Conservation (phyloP, 23 tunicate genomes). For the Diplosoma virens region DNA sequence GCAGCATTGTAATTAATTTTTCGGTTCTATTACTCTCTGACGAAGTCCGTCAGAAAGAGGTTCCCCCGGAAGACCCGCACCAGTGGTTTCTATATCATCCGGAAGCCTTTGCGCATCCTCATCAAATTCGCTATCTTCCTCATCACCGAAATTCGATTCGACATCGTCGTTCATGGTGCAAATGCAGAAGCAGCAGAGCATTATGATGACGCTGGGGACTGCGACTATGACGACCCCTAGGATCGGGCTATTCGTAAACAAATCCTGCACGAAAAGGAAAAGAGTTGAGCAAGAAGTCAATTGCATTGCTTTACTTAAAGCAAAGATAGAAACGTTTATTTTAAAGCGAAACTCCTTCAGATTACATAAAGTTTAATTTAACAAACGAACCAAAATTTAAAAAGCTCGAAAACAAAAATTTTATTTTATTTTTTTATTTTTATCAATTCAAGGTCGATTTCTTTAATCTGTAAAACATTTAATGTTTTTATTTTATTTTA, state of each 20-base stretch:
- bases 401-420: too few relatives aligned
- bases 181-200: constrained; percentile 57
- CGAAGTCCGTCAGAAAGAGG: background rate
- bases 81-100: background rate
- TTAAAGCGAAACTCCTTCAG: too few relatives aligned
- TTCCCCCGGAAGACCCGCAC: background rate
- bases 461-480: too few relatives aligned
- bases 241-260: constrained; percentile 64
- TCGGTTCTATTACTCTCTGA: background rate
- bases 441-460: too few relatives aligned
- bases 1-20: too few relatives aligned
- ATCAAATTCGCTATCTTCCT: constrained; percentile 20
- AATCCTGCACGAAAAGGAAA: constrained; percentile 22
- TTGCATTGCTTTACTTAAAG: too few relatives aligned
- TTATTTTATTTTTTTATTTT: too few relatives aligned
- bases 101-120: background rate
- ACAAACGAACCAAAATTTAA: too few relatives aligned
- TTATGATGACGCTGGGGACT: constrained; percentile 59
- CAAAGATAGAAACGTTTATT: too few relatives aligned
- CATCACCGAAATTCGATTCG: background rate
- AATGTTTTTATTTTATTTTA: too few relatives aligned
- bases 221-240: constrained; percentile 55
- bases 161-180: constrained; percentile 65
- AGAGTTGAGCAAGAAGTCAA: too few relatives aligned
- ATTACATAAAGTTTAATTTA: too few relatives aligned